Evolutionary conservation across 1,140 invertebrate species (phyloP).

Genomic region (Zelostemma sp.): DNA sequence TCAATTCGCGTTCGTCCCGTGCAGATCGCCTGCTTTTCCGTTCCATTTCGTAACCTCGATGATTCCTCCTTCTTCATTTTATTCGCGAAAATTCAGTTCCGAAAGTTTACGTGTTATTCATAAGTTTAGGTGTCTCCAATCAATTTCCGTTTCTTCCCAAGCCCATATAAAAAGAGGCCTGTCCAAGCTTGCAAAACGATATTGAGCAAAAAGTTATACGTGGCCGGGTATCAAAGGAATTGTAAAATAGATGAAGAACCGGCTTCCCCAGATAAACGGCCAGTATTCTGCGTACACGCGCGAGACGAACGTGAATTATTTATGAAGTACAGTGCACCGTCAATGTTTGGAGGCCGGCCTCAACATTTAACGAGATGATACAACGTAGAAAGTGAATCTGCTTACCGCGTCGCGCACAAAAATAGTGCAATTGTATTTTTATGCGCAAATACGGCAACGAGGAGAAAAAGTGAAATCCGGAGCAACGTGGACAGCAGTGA

Average conservation of each 20-base stretch:
- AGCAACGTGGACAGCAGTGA: conserved; percentile 24
- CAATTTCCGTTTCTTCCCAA: too few species aligned
- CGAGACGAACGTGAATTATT: conserved; percentile 34
- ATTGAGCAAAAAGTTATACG: conserved; percentile 8
- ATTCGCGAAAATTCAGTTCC: too few species aligned
- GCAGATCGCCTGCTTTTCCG: background rate
- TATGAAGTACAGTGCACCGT: conserved; percentile 27
- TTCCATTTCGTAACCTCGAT: too few species aligned
- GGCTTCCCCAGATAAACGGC: conserved; percentile 10
- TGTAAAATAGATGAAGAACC: conserved; percentile 36
- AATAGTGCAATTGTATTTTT: background rate
- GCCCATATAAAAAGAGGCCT: too few species aligned
- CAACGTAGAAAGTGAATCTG: conserved; percentile 28
- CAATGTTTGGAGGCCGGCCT: conserved; percentile 28
- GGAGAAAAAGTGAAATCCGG: background rate
- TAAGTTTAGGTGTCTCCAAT: too few species aligned
- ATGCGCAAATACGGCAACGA: too few species aligned
- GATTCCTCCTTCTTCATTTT: too few species aligned
- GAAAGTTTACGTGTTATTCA: too few species aligned
- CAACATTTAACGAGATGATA: conserved; percentile 32
- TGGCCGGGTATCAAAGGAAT: conserved; percentile 32
- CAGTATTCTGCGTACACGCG: conserved; percentile 9
- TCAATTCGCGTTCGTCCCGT: background rate
- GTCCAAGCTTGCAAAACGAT: background rate
- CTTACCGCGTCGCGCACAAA: background rate